Evolutionary conservation across 2,888 invertebrate genomes (phyloP).

Genomic region (Anaspis maculata): DNA sequence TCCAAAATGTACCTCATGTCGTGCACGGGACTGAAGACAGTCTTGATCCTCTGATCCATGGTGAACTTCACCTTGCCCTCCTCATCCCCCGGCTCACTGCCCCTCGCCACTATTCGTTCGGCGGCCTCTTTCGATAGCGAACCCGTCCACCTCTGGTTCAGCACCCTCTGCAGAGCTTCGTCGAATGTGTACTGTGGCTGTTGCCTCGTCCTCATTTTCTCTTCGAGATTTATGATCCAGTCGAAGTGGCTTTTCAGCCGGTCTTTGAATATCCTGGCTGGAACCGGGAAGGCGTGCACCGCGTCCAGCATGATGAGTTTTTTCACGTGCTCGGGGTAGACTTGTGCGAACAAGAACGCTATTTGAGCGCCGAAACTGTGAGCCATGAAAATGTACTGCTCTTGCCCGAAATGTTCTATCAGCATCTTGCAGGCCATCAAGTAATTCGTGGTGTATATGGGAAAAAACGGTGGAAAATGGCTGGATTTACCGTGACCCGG

Average conservation of each 20-base stretch:
- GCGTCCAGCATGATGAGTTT: conserved; percentile 44
- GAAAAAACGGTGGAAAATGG: conserved; percentile 39
- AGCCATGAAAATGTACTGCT: conserved; percentile 33
- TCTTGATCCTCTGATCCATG: conserved; percentile 48
- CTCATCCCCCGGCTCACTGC: conserved; percentile 38
- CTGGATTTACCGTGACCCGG: conserved; percentile 56
- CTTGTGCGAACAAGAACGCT: conserved; percentile 33
- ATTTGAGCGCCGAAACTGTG: conserved; percentile 47
- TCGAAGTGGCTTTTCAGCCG: conserved; percentile 36
- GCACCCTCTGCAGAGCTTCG: conserved; percentile 44
- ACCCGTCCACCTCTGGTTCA: conserved; percentile 35
- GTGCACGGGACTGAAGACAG: conserved; percentile 34
- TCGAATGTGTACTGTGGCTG: conserved; percentile 40
- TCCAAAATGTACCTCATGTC: conserved; percentile 28
- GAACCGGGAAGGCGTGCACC: conserved; percentile 26
- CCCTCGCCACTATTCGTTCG: conserved; percentile 43
- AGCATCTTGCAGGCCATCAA: conserved; percentile 34
- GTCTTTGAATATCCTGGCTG: conserved; percentile 21
- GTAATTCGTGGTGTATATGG: conserved; percentile 40
- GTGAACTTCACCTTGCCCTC: conserved; percentile 47
- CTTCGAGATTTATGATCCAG: conserved; percentile 31
- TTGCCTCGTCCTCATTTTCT: conserved; percentile 20
- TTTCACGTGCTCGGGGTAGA: conserved; percentile 40
- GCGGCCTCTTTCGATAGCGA: conserved; percentile 43
- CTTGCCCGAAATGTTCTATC: conserved; percentile 28